Percentiles rank a stretch among this genome's conserved stretches.
phyloP scores from a whole-genome alignment of 2,113 vertebrate species.

The Xenus cinereus region DNA sequence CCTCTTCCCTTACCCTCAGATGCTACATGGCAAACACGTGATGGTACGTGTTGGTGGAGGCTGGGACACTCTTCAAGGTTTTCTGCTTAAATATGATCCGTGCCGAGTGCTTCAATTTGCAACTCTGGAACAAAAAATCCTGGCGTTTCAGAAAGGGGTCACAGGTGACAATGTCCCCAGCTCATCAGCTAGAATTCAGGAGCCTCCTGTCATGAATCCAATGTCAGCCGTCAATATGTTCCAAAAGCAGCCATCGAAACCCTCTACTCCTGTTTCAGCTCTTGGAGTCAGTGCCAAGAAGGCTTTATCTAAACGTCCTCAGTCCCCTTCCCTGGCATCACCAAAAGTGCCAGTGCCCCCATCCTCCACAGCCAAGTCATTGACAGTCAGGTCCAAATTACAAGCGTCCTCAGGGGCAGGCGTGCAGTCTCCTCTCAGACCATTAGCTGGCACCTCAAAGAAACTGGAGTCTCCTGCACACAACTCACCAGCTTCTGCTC shows the following conservation, averaged over 20 bases:
- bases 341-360: slow-evolving; percentile 7
- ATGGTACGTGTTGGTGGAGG: slow-evolving; percentile 99
- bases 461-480: not conserved
- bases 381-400: slow-evolving; percentile 14
- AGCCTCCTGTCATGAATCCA: slow-evolving; percentile 87
- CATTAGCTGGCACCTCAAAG: slow-evolving; percentile 54
- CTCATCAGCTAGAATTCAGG: slow-evolving; percentile 50
- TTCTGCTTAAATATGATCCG: slow-evolving; percentile 93
- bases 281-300: slow-evolving; percentile 43
- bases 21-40: slow-evolving; percentile 97
- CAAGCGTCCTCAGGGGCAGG: slow-evolving; percentile 41
- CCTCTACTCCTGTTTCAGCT: not conserved
- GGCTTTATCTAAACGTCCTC: slow-evolving; percentile 19
- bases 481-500: not conserved
- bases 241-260: slow-evolving; percentile 73
- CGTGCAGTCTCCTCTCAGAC: not conserved
- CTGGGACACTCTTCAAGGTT: slow-evolving; percentile 97
- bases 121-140: slow-evolving; percentile 95
- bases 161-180: slow-evolving; percentile 64
- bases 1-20: slow-evolving; percentile 69
- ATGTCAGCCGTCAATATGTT: slow-evolving; percentile 82
- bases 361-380: not conserved
- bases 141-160: slow-evolving; percentile 90
- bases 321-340: slow-evolving; percentile 72
- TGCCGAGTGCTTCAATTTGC: slow-evolving; percentile 93